Evolutionary conservation across 2,113 vertebrate species (phyloP), one percentile per base, ranked within the genome.

Genomic region (Megalops atlanticus): DNA sequence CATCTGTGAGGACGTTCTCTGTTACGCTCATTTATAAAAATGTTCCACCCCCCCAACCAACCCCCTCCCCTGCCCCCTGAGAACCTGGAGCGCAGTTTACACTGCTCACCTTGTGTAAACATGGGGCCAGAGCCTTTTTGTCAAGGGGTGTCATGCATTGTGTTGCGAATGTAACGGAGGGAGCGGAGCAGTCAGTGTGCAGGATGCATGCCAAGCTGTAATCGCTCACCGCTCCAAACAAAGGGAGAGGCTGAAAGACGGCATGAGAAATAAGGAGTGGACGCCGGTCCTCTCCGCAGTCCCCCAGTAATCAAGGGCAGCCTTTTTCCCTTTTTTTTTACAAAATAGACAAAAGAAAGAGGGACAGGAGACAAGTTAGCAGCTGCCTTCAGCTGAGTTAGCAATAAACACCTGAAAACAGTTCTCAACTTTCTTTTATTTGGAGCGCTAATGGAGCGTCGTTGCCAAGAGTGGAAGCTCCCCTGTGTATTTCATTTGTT

Each of bases 391-490:
- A 86, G 89, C 78, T 43, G 87, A 89, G 87, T 87, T 86, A 88
- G 92, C 89, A 90, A 89, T 92, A 91, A 93, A 92, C 92, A 87
- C 89, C 90, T 90, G 83, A 84, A 85, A 45, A 92, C 89, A 88
- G 77, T 88, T 81, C 89, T 91, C 85, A 83, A 84, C 85, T 88
- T 89, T 89, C 89, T 88, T 85, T 87, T 88, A 92, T 89, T 91
- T 92, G 86, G 90, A 93, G 93, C 89, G 89, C 91, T 92, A 92
- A 86, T 54, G 85, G 88, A 89, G 91, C 89, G 89, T 87, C 90
- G 58, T 87, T 92, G 93, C 93, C 94, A 94, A 93, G 93, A 92
- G 90, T 74, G 80, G 85, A 89, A 86, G 88, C 93, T 94, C 91
- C 91, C 93, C 79, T 36, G 91, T 93, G 92, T 92, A 93, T 90